These are phyloP conservation scores for Scaptomyza polygonia DNA, from an alignment of 2,888 invertebrate genomes.

Conservation along the genomic window DNA sequence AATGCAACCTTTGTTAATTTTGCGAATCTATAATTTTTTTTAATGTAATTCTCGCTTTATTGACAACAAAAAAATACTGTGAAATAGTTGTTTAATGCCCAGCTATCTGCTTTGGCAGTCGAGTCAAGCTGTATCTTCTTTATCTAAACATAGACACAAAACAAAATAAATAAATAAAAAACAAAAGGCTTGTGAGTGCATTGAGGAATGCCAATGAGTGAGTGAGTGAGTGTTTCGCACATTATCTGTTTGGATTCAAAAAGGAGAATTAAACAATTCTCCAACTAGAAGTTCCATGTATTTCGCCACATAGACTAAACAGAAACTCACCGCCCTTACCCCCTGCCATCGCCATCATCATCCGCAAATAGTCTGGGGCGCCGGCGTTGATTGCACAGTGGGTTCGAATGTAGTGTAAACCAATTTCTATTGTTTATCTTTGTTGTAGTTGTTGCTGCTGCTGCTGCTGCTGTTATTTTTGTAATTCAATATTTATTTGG, in stretches of 20 bases:
- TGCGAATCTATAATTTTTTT: no score
- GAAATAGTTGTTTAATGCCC: no score
- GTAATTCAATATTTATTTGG: conserved; percentile 69
- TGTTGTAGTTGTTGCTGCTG: not conserved
- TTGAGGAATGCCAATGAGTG: not conserved
- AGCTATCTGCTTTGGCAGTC: conserved; percentile 13
- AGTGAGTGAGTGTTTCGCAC: not conserved
- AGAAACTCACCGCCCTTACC: not conserved
- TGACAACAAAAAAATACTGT: no score
- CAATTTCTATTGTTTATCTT: conserved; percentile 12
- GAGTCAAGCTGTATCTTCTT: not conserved
- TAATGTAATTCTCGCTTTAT: no score
- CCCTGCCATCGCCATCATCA: not conserved
- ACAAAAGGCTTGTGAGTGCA: no score
- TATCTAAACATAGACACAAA: conserved; percentile 35
- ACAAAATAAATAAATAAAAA: not conserved
- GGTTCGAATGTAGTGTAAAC: conserved; percentile 28
- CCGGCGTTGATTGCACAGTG: conserved; percentile 46
- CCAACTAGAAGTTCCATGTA: conserved; percentile 5
- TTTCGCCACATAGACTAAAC: conserved; percentile 42
- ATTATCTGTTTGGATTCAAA: not conserved
- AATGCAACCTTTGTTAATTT: no score
- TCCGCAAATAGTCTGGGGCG: conserved; percentile 15
- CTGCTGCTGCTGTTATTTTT: conserved; percentile 34
- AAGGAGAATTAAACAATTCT: conserved; percentile 20